Base-by-base conservation (phyloP, 2,113 vertebrate genomes). In the Uria lomvia region DNA sequence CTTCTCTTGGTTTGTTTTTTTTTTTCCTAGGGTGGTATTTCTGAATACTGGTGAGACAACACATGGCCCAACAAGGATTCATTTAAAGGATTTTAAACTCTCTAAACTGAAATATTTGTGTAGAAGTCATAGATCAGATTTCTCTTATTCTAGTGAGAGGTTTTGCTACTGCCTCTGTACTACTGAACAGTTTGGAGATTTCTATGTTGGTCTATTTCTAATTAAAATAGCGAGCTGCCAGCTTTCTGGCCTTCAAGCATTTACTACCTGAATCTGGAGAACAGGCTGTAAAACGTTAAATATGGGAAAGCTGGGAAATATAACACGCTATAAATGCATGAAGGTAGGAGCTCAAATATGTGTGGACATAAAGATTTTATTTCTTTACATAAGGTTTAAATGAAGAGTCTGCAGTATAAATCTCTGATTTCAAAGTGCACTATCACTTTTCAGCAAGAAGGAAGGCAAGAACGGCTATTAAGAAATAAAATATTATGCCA, bases 271-370 rank as follows among this genome's bases (percentile, higher is more conserved):
- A 97, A 96, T 96, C 92, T 97, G 96, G 94, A 93, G 90, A 97
- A 86, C 83, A 92, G 83, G 67, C 77, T 91, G 91, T 97, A 97
- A 97, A 98, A 94, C 67, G 81, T 88, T 96, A 96, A 97, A 96
- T 97, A 97, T 90, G 93, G 93, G 94, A 98, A 97, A 97, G 68
- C 95, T 96, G 96, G 95, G 96, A 98, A 97, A 97, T 97, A 82
- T 97, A 96, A 93, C 94, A 97, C 86, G 1, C 88, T 94, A 47
- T 98, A 97, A 97, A 97, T 92, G 96, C 68, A 82, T 91, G 95
- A 97, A 96, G 88, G 76, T 97, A 85, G 96, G 77, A 93, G 79
- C 93, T 96, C 95, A 94, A 97, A 96, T 95, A 97, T 94, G 87
- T 93, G 88, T 89, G 88, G 96, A 95, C 92, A 94, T 97, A 95